Evolutionary conservation across 2,113 vertebrate genomes (phyloP).

Genomic region (Loxodonta africana): DNA sequence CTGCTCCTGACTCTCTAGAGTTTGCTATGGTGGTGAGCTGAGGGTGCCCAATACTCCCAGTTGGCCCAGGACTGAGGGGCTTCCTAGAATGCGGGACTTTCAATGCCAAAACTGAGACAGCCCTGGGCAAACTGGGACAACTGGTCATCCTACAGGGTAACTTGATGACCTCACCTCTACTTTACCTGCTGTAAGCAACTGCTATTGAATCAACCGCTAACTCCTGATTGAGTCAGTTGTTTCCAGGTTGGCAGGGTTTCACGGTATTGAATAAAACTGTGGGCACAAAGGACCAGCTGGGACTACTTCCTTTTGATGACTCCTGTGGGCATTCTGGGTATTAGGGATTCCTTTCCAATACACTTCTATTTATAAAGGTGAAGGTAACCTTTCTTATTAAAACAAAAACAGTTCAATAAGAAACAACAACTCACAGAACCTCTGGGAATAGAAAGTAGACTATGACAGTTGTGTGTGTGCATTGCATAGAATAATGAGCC

Average conservation of each 20-base stretch:
- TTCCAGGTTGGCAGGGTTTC: neutral
- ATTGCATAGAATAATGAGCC: neutral
- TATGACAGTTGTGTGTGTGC: neutral
- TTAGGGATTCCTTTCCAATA: neutral
- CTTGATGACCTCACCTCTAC: rapidly evolving
- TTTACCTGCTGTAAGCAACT: neutral
- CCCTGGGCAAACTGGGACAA: neutral
- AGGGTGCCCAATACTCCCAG: neutral
- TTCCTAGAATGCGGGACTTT: neutral
- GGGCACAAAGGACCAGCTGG: neutral
- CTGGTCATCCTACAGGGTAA: neutral
- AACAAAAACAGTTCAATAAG: neutral
- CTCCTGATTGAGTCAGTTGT: neutral
- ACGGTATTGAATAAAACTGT: neutral
- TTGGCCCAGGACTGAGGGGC: neutral
- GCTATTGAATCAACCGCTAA: neutral
- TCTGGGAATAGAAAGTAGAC: neutral
- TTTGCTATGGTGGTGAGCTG: neutral
- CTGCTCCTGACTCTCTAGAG: neutral
- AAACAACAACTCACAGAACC: neutral
- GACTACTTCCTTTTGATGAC: neutral
- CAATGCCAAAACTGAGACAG: too few species aligned
- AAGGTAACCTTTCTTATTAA: neutral
- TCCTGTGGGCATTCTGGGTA: neutral
- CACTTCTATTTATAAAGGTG: neutral